Evolutionary conservation across 2,113 vertebrate genomes (phyloP), one percentile per base, ranked within the genome.

Genomic region (Circaetus cinerascens): DNA sequence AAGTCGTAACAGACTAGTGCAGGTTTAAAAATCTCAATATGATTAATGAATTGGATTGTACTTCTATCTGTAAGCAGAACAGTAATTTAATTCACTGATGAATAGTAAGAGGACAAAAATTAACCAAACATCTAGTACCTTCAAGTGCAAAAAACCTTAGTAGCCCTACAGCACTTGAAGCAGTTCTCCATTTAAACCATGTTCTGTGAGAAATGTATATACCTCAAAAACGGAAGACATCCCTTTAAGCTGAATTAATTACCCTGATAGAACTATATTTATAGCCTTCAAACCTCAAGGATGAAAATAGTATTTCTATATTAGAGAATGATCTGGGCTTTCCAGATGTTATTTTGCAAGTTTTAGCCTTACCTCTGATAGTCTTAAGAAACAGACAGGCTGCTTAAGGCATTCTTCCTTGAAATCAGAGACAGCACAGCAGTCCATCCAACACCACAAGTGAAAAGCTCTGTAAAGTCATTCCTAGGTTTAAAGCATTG

Each of bases 41-140:
- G 96, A 97, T 97, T 97, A 96, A 97, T 95, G 94, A 80, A 96
- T 77, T 68, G 84, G 93, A 79, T 93, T 90, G 69, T 86, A 51
- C 77, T 64, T 94, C 68, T 87, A 76, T 94, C 82, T 4, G 1
- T 85, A 79, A 96, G 92, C 66, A 92, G 85, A 96, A 71, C 81
- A 60, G 89, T 94, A 91, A 97, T 96, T 97, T 97, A 90, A 94
- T 94, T 96, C 95, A 85, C 92, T 88, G 84, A 74, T 74, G 84
- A 96, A 81, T 81, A 93, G 67, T 59, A 91, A 96, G 55, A 79
- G 82, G 80, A 88, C 82, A 91, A 93, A 96, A 97, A 96, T 88
- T 91, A 95, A 91, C 63, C 68, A 89, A 95, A 64, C 50, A 64
- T 45, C 66, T 43, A 82, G 32, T 88, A 76, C 56, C 85, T 95